These are phyloP conservation scores for Alsophila aescularia DNA, from an alignment of 2,888 invertebrate genomes.

Conservation along the genomic window DNA sequence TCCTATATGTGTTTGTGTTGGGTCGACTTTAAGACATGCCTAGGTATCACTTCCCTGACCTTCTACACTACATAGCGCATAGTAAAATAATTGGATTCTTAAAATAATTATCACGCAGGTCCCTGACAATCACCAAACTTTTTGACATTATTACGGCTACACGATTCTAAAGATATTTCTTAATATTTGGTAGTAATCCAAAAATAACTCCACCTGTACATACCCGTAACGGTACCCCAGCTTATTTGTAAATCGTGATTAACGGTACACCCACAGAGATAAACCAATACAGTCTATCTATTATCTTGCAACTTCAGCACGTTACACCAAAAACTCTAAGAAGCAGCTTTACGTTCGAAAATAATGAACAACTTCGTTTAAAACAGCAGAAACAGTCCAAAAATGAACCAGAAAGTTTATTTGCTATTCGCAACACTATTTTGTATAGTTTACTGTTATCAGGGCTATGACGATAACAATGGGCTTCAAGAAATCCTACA, in stretches of 20 bases:
- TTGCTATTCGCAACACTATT: slow-evolving; percentile 11
- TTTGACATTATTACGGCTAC: too few relatives aligned
- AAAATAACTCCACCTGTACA: slow-evolving; percentile 21
- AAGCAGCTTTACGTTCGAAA: background rate
- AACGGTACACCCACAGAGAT: slow-evolving; percentile 42
- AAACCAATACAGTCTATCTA: slow-evolving; percentile 36
- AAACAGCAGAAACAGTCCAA: background rate
- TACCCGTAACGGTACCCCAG: slow-evolving; percentile 29
- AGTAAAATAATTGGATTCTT: too few relatives aligned
- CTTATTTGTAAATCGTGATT: slow-evolving; percentile 68
- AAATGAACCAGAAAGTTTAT: slow-evolving; percentile 8
- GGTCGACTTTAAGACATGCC: too few relatives aligned
- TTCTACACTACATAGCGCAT: too few relatives aligned
- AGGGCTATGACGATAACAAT: too few relatives aligned
- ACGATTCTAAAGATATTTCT: too few relatives aligned
- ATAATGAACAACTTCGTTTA: background rate
- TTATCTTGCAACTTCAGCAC: slow-evolving; percentile 26
- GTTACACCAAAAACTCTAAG: slow-evolving; percentile 2
- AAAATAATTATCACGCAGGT: too few relatives aligned
- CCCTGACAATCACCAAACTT: too few relatives aligned
- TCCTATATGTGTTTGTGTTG: too few relatives aligned
- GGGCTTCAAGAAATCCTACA: too few relatives aligned
- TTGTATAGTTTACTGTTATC: slow-evolving; percentile 24
- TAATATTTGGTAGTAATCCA: too few relatives aligned
- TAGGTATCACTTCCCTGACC: too few relatives aligned